Evolutionary conservation across 1,140 invertebrate species (phyloP), one percentile per base, ranked within the genome.

Genomic region (Sipha flava): DNA sequence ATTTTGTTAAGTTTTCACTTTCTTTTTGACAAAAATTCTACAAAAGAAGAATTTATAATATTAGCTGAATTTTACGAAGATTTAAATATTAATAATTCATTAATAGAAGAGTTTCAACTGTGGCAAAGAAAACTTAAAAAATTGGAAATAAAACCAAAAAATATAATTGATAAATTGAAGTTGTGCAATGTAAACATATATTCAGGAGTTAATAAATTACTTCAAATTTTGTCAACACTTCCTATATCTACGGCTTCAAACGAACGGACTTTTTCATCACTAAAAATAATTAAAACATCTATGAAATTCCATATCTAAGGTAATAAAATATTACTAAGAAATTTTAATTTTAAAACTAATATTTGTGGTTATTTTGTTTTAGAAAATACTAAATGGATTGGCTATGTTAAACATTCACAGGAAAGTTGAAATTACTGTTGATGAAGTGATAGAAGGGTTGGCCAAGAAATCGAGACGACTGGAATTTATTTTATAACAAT

Each of bases 311-410:
- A 66, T 37, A 66, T 37, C 18, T 66, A 7, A 40, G 34, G 34
- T 12, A 40, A 37, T 66, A 40, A 66, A 21, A 66, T 40, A 40
- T 66, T 40, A 66, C 10, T 37, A 66, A 66, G 31, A 40, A 37
- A 37, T 37, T 62, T 34, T 16, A 62, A 37, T 62, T 34, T 37
- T 18, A 62, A 62, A 62, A 37, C 16, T 62, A 62, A 62, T 54
- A 54, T 54, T 54, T 54, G 52, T 26, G 23, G 52, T 54, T 54
- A 9, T 62, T 62, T 62, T 62, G 16, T 62, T 62, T 62, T 62
- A 62, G 59, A 62, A 34, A 62, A 62, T 29, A 62, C 31, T 62
- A 62, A 62, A 62, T 62, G 31, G 59, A 62, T 62, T 62, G 59
- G 31, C 59, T 0, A 54, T 54, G 52, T 54, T 54, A 54, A 54